Evolutionary conservation across 1,140 invertebrate genomes (phyloP), one percentile per base, ranked within the genome.

Genomic region (Metaphire vulgaris): DNA sequence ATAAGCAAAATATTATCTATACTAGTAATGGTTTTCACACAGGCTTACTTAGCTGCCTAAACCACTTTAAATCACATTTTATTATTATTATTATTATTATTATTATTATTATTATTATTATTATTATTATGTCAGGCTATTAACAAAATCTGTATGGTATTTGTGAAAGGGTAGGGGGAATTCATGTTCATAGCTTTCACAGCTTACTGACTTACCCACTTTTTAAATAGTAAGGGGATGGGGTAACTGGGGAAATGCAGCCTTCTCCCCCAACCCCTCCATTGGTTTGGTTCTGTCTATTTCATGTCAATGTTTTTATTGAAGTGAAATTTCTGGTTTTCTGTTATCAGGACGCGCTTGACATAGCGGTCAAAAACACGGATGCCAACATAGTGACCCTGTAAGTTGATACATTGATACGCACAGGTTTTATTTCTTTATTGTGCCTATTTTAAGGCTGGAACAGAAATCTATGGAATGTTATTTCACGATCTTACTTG

Each of bases 321-420:
- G n/a, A n/a, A n/a, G n/a, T n/a, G n/a, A n/a, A n/a, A n/a, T n/a
- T n/a, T n/a, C n/a, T n/a, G n/a, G n/a, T n/a, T n/a, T n/a, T 28
- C 33, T n/a, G 0, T 41, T 73, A 2, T 2, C 41, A 73, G 72
- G 72, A 73, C 28, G 32, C 72, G 33, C 72, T 73, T 26, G 32
- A 31, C n/a, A 73, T 73, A 26, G 72, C 72, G n/a, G 34, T 73
- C 41, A 64, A 73, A 73, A 73, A 73, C 26, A 34, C 33, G n/a
- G 72, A 73, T 73, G 72, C 72, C 33, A 73, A 73, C 41, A 34
- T 73, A 26, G 72, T 73, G 1, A 73, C 72, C 1, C 28, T 73
- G 72, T 73, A 30, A 56, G 72, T 73, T 21, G n/a, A n/a, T n/a
- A n/a, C n/a, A n/a, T n/a, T n/a, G n/a, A n/a, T n/a, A n/a, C n/a